These are phyloP conservation scores for Cyprinus carpio DNA, from an alignment of 2,113 vertebrate species.

Conservation along the genomic window DNA sequence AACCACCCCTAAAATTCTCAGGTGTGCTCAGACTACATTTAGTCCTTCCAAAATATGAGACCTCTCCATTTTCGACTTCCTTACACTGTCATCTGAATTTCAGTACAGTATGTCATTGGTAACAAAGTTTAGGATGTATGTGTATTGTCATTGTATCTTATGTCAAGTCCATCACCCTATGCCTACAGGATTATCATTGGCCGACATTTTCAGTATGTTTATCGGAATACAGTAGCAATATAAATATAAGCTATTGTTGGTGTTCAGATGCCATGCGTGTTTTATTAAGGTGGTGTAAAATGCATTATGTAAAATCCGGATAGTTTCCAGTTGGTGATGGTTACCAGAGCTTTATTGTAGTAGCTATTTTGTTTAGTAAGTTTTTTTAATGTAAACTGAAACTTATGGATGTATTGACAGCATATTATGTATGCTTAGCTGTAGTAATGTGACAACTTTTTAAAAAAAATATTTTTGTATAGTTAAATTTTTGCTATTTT, in stretches of 20 bases:
- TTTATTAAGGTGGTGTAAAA: background rate
- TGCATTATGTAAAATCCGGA: background rate
- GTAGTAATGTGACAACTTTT: background rate
- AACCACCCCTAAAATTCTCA: conserved; percentile 31
- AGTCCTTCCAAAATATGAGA: conserved; percentile 20
- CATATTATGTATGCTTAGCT: background rate
- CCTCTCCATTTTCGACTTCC: background rate
- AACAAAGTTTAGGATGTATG: background rate
- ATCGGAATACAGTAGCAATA: background rate
- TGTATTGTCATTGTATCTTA: background rate
- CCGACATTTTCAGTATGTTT: background rate
- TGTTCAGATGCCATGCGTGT: background rate
- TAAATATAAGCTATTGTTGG: background rate
- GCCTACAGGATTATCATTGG: background rate
- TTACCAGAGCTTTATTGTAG: background rate
- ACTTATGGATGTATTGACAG: background rate
- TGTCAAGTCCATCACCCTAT: background rate
- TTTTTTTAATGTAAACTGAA: background rate
- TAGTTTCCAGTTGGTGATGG: background rate
- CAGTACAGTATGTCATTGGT: background rate
- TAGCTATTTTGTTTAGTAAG: background rate
- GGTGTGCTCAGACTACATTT: conserved; percentile 38
- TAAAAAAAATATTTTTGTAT: background rate
- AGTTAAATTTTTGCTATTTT: background rate
- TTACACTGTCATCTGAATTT: background rate